Conservation (phyloP, 2,113 vertebrate species). For the Dascyllus trimaculatus region DNA sequence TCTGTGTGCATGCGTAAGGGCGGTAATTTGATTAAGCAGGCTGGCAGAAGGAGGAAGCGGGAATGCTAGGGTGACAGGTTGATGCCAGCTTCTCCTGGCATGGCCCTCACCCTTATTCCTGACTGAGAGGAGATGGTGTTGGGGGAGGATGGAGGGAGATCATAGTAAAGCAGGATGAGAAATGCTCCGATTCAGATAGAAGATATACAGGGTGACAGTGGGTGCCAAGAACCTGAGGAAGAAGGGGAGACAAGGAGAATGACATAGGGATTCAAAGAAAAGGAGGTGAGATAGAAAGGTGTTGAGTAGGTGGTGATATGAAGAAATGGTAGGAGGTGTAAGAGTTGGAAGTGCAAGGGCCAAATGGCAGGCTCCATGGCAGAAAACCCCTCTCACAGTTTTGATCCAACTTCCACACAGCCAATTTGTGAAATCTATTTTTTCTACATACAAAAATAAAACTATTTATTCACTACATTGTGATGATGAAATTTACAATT, state of each 20-base stretch:
- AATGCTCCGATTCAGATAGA: conserved; percentile 40
- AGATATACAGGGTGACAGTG: conserved; percentile 13
- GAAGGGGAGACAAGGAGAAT: conserved; percentile 36
- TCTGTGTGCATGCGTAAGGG: conserved; percentile 64
- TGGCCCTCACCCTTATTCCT: conserved; percentile 66
- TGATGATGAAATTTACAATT: conserved; percentile 4
- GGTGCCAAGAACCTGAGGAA: conserved; percentile 76
- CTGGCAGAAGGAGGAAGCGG: conserved; percentile 80
- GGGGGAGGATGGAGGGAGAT: conserved; percentile 21
- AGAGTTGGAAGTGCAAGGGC: conserved; percentile 54
- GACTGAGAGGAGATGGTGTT: conserved; percentile 63
- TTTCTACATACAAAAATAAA: conserved; percentile 2
- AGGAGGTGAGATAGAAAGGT: conserved; percentile 54
- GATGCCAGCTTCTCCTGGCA: conserved; percentile 79
- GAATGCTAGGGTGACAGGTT: conserved; percentile 80
- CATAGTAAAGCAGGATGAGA: conserved; percentile 27
- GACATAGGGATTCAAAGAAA: conserved; percentile 71
- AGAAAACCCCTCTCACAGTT: conserved; percentile 31
- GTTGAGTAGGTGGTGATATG: conserved; percentile 64
- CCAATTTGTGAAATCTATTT: conserved; percentile 27
- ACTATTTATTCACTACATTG: conserved; percentile 7
- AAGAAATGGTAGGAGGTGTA: conserved; percentile 49
- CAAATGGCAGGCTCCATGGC: conserved; percentile 43
- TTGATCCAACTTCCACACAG: conserved; percentile 28
- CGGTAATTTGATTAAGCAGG: conserved; percentile 79